Evolutionary conservation across 1,140 invertebrate genomes (phyloP).

Genomic region (Dysdera silvatica): DNA sequence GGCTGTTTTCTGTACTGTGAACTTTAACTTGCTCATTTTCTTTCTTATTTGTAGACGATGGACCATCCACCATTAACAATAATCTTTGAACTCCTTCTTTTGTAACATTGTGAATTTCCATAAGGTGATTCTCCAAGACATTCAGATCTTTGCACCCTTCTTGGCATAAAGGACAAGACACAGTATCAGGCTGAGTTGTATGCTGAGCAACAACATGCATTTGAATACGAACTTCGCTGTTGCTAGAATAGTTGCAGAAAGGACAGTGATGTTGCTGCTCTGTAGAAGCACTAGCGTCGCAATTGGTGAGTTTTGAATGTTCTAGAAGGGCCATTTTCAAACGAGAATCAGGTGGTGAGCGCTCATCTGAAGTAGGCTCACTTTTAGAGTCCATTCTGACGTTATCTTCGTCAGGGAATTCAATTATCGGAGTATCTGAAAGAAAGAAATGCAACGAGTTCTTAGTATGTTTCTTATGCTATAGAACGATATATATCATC

Average conservation of each 20-base stretch:
- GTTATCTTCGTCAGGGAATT: constrained; percentile 11
- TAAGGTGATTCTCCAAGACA: constrained; percentile 77
- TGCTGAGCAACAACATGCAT: constrained; percentile 61
- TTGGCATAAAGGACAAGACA: constrained; percentile 79
- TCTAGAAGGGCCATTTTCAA: constrained; percentile 47
- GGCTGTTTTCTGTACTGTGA: neutral
- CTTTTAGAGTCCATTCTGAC: constrained; percentile 8
- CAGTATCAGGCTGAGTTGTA: constrained; percentile 34
- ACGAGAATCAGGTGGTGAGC: constrained; percentile 24
- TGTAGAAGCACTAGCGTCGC: constrained; percentile 45
- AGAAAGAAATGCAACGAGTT: neutral
- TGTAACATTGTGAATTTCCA: constrained; percentile 88
- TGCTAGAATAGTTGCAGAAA: constrained; percentile 29
- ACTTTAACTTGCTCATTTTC: constrained; percentile 3
- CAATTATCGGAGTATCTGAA: constrained; percentile 23
- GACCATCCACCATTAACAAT: constrained; percentile 71
- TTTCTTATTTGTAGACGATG: neutral
- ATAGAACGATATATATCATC: too few species aligned
- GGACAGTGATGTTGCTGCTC: constrained; percentile 30
- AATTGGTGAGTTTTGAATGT: constrained; percentile 55
- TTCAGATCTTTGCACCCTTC: constrained; percentile 70
- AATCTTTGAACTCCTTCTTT: constrained; percentile 77
- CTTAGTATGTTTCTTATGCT: neutral
- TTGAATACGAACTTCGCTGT: constrained; percentile 56
- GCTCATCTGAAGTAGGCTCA: constrained; percentile 13